phyloP scores from a whole-genome alignment of 2,888 invertebrate species.

The Antheraea assamensis region DNA sequence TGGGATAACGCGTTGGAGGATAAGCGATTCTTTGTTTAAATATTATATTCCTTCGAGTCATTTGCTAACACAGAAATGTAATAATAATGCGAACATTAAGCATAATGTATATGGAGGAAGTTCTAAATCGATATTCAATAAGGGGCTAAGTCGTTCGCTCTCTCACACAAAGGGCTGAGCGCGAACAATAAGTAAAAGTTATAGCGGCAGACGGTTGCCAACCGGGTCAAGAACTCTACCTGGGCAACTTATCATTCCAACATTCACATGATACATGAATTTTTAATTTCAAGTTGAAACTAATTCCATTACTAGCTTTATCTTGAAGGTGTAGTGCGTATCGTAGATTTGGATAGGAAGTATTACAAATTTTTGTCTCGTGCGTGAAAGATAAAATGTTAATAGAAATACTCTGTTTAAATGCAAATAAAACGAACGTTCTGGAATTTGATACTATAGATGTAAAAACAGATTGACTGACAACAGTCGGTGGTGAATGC shows the following conservation, averaged over 20 bases:
- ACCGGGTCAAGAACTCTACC: slow-evolving; percentile 2
- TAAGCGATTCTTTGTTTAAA: no score
- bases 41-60: no score
- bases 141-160: background rate
- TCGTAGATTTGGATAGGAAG: background rate
- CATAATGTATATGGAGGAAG: background rate
- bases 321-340: background rate
- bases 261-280: background rate
- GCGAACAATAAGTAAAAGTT: slow-evolving; percentile 10
- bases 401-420: background rate
- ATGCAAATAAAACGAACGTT: background rate
- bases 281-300: no score
- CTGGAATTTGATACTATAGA: background rate
- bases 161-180: background rate
- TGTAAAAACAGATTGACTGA: background rate
- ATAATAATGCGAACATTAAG: background rate
- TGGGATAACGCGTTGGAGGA: background rate
- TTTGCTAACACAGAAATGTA: background rate
- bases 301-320: background rate
- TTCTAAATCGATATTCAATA: slow-evolving; percentile 3
- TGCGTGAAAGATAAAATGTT: no score
- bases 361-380: background rate
- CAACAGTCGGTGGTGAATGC: background rate
- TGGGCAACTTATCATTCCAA: background rate
- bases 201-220: background rate